Base-by-base conservation (phyloP, 2,888 invertebrate species). In the Sinelater perroti region DNA sequence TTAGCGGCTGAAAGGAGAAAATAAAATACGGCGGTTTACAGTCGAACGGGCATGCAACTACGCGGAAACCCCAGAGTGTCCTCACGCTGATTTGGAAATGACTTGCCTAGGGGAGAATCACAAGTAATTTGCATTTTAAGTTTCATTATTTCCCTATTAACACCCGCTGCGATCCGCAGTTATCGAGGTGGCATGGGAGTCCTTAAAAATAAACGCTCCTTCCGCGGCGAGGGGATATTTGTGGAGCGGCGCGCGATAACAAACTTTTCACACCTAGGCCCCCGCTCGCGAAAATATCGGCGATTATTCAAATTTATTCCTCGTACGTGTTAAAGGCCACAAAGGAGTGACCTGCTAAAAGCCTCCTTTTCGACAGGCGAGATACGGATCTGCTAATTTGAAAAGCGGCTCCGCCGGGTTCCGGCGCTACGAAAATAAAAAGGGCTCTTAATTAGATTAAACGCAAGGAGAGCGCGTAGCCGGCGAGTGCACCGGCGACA, bases 111-210 rank as follows among this genome's bases (percentile, higher is more conserved):
- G 64, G 64, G 64, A 58, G 62, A 62, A 61, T 60, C 64, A 62
- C 64, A 62, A 64, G 58, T 60, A 57, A 65, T 66, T 66, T 66
- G 66, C 66, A 66, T 66, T 66, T 66, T 64, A 64, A 64, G 61
- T 60, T 63, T 63, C 61, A 65, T 65, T 65, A 65, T 64, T 61
- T 63, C 61, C 59, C 66, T 61, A 66, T 66, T 64, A 66, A 63
- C 61, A 63, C 64, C 66, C 63, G 62, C 58, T 47, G 64, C 45
- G 65, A 62, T 61, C 61, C 56, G 58, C 57, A 57, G 62, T 62
- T 62, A 57, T 59, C 52, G 56, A 46, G 52, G 57, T 53, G 33
- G 52, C 57, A 57, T 47, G 57, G 57, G 57, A 57, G 57, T 57
- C 47, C 52, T 53, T 52, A 52, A 57, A 53, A 53, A 53, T 53